phyloP scores from a whole-genome alignment of 2,113 vertebrate species.

The Columba janthina region DNA sequence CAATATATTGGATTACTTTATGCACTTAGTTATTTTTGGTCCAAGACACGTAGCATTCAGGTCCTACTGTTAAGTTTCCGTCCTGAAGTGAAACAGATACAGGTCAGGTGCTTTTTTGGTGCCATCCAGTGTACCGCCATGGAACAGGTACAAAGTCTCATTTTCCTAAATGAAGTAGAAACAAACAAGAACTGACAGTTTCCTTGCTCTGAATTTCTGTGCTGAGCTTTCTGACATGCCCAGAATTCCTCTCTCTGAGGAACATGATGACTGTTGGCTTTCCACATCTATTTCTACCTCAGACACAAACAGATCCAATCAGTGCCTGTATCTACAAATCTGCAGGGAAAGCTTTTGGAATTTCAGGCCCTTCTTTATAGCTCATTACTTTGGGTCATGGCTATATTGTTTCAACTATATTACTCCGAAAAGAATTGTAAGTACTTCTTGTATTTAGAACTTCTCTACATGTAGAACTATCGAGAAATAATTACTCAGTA shows the following conservation, averaged over 20 bases:
- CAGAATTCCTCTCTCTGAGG: not conserved
- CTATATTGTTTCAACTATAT: not conserved
- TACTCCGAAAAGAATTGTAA: not conserved
- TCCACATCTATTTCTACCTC: not conserved
- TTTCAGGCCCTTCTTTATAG: not conserved
- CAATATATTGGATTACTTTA: not conserved
- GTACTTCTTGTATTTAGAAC: not conserved
- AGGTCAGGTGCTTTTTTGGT: not conserved
- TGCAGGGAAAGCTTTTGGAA: not conserved
- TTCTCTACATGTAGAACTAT: not conserved
- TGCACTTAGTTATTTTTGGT: rapidly evolving
- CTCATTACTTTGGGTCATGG: not conserved
- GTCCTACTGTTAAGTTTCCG: not conserved
- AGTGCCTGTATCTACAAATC: not conserved
- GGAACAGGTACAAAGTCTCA: not conserved
- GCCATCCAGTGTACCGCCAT: not conserved
- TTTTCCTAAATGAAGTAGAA: not conserved
- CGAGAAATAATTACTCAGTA: not conserved
- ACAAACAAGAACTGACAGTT: not conserved
- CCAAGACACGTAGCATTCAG: not conserved
- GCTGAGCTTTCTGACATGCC: not conserved
- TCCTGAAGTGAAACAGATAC: not conserved
- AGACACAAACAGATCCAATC: not conserved
- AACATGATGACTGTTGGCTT: not conserved
- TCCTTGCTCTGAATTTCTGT: not conserved